Percentiles rank a stretch among this genome's conserved stretches.
Conservation (phyloP, 2,113 vertebrate species). For the Campylomormyrus numenius region DNA sequence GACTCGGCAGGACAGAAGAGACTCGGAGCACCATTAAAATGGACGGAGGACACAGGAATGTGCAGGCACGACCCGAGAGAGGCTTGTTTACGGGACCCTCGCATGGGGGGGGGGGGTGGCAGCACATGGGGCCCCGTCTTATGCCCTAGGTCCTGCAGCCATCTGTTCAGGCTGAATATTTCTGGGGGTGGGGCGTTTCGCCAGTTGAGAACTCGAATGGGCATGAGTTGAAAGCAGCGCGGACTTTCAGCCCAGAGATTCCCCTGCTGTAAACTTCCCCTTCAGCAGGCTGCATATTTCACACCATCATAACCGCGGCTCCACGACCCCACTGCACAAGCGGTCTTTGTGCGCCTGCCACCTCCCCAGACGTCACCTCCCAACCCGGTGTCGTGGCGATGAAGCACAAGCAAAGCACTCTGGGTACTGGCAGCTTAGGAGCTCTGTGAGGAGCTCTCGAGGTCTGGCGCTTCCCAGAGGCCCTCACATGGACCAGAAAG, state of each 20-base stretch:
- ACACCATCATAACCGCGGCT: background rate
- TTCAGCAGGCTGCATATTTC: background rate
- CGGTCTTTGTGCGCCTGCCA: background rate
- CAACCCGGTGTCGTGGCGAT: background rate
- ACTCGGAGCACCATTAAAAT: background rate
- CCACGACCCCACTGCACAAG: background rate
- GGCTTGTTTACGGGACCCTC: background rate
- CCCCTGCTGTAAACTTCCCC: background rate
- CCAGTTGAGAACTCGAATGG: background rate
- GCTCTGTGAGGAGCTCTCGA: background rate
- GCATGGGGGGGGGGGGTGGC: background rate
- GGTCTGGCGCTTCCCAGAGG: background rate
- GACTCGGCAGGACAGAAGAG: background rate
- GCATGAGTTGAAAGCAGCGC: background rate
- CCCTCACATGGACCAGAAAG: background rate
- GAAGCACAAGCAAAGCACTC: background rate
- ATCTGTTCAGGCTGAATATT: background rate
- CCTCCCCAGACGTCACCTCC: background rate
- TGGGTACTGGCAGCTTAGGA: background rate
- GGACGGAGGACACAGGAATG: background rate
- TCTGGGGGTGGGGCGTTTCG: background rate
- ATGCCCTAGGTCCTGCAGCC: background rate
- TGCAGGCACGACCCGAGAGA: background rate
- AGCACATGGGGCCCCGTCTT: background rate
- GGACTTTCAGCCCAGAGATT: background rate